These are phyloP conservation scores for Hyaena hyaena DNA, from an alignment of 2,113 vertebrate species.

Conservation along the genomic window DNA sequence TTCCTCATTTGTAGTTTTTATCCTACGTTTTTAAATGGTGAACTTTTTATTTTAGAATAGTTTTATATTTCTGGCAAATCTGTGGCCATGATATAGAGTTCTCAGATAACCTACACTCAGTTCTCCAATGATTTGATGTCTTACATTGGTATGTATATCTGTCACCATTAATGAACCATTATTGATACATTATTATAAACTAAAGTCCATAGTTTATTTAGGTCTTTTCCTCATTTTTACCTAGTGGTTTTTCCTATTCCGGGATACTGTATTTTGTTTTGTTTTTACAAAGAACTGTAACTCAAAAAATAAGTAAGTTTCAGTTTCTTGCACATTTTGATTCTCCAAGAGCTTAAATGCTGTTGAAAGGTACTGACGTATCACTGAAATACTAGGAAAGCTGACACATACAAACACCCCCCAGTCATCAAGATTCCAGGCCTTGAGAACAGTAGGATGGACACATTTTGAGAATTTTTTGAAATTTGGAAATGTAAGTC, in stretches of 20 bases:
- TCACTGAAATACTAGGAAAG: background rate
- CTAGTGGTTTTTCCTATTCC: background rate
- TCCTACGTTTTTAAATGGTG: background rate
- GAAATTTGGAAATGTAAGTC: conserved; percentile 26
- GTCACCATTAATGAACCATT: background rate
- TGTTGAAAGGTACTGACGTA: conserved; percentile 22
- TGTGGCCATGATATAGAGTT: background rate
- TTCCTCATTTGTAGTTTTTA: conserved; percentile 39
- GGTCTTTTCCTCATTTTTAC: background rate
- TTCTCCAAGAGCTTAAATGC: background rate
- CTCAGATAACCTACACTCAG: background rate
- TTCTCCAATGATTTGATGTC: background rate
- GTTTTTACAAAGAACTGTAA: conserved; percentile 11
- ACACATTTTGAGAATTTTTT: conserved; percentile 40
- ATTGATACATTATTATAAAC: background rate
- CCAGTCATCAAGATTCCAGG: background rate
- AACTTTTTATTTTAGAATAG: conserved; percentile 1
- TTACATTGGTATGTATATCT: background rate
- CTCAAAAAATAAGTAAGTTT: background rate
- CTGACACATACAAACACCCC: background rate
- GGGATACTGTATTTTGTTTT: background rate
- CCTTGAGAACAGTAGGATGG: background rate
- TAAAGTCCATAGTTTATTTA: background rate
- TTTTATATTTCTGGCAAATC: conserved; percentile 14
- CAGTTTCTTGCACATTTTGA: background rate